Evolutionary conservation across 2,797 vertebrate species (phyloP), one percentile per base, ranked within the genome.

Genomic region (Macropus fuliginosus): DNA sequence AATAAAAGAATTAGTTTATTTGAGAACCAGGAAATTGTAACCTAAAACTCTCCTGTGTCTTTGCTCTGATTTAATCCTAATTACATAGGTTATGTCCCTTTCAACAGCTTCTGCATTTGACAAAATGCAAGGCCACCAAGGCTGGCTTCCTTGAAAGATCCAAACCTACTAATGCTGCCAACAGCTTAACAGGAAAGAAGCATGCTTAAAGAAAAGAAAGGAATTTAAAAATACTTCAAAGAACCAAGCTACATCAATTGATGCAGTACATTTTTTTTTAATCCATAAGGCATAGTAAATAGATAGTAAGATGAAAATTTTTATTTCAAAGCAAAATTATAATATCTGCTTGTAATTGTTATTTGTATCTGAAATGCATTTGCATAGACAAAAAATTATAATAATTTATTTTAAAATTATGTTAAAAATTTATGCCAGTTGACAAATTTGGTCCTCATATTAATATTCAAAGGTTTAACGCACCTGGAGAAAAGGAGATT

Each of bases 31-130:
- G 27, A 95, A 95, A 89, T 31, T 92, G 14, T 59, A 93, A 90
- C 29, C 66, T 27, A 59, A 40, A 29, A 93, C 50, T 91, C 54
- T 94, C 55, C 57, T 46, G n/a, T 52, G 46, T 91, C 54, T 96
- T 96, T 94, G 56, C 91, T n/a, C n/a, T 74, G 54, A 94, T 54
- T 18, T 95, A 93, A 95, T 81, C n/a, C 56, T 94, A 56, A 95
- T 92, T 62, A 29, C 27, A 52, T 90, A 34, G 0, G 11, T 55
- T 92, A 90, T n/a, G 14, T 50, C 29, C 40, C 93, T 96, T 95
- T 91, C 55, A 91, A 40, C n/a, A 94, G 9, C 46, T 87, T 90
- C 14, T 95, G 2, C 14, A 93, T 94, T 91, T 97, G 28, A 91
- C 1, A 55, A 29, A 94, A 50, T 74, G 52, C 21, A 96, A 55